A percentile compares a stretch with the other conserved stretches of the same genome.
These are phyloP conservation scores for Neolamprologus caudopunctatus DNA, from an alignment of 2,113 vertebrate species.

Conservation along the genomic window DNA sequence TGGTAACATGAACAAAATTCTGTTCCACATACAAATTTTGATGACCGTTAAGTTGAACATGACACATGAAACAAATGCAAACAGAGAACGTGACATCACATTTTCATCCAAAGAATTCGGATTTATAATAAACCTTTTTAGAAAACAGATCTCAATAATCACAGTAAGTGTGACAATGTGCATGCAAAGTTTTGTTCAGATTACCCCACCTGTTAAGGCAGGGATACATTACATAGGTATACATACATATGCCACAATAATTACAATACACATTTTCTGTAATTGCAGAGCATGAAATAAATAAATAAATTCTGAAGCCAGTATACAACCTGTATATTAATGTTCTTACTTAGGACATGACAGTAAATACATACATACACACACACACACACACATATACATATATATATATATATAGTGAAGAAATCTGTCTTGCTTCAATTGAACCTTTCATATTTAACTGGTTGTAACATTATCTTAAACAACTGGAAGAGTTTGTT, in stretches of 20 bases:
- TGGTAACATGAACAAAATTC: not conserved
- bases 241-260: not conserved
- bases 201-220: not conserved
- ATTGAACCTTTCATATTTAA: not conserved
- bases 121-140: not conserved
- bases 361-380: not conserved
- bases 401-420: not conserved
- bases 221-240: not conserved
- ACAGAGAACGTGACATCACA: not conserved
- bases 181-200: not conserved
- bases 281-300: not conserved
- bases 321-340: not conserved
- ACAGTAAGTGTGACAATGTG: not conserved
- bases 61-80: not conserved
- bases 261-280: not conserved
- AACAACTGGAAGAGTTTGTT: not conserved
- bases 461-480: not conserved
- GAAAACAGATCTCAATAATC: not conserved
- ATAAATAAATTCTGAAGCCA: accelerated
- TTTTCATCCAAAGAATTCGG: not conserved
- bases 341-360: not conserved
- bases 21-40: not conserved
- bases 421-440: not conserved
- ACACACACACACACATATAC: accelerated
- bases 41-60: not conserved